Conservation (phyloP, 2,113 vertebrate genomes). For the Sylvicapra grimmia region DNA sequence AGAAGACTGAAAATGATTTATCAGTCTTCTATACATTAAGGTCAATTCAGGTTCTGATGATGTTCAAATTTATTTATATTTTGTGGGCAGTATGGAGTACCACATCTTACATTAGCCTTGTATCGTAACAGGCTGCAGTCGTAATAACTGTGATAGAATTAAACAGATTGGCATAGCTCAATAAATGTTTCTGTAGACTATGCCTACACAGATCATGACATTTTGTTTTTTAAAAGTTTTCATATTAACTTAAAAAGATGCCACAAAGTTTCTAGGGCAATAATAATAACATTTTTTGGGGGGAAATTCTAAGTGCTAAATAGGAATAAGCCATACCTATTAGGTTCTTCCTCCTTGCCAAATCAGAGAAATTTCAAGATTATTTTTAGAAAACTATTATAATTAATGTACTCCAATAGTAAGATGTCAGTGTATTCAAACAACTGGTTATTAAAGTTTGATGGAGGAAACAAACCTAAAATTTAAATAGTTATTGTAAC, state of each 20-base stretch:
- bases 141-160: neutral
- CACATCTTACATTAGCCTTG: neutral
- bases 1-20: neutral
- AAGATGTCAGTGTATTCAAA: neutral
- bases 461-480: neutral
- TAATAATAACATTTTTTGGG: neutral
- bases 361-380: slow-evolving; percentile 14
- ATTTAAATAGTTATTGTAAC: neutral
- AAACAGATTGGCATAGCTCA: neutral
- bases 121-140: neutral
- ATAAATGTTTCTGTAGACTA: neutral
- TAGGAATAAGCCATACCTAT: neutral
- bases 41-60: neutral
- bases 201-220: neutral
- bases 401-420: neutral
- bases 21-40: neutral
- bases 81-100: neutral
- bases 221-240: slow-evolving; percentile 1
- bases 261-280: neutral
- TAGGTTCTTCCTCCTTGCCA: neutral
- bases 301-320: neutral
- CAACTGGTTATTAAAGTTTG: neutral
- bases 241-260: neutral
- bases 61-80: neutral
- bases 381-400: neutral